Conservation (phyloP, 2,113 vertebrate species). For the Trachemys scripta region DNA sequence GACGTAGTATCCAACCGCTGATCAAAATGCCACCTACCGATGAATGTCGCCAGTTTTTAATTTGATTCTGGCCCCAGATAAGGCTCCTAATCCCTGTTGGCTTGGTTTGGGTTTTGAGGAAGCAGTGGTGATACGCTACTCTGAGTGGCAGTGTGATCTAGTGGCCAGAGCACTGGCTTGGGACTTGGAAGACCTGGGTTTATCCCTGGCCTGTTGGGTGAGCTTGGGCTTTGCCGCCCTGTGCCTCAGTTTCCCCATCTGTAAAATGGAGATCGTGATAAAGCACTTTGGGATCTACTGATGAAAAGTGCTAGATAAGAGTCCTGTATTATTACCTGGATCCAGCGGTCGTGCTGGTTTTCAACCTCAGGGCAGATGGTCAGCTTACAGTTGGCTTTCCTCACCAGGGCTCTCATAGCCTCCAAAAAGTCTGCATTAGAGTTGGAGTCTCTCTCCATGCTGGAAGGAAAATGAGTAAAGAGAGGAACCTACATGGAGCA, state of each 20-base stretch:
- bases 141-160: not conserved
- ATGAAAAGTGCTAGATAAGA: not conserved
- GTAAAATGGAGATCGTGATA: not conserved
- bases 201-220: not conserved
- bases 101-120: not conserved
- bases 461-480: not conserved
- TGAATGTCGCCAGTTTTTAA: not conserved
- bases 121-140: not conserved
- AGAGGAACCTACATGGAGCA: not conserved
- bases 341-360: slow-evolving; percentile 92
- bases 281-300: not conserved
- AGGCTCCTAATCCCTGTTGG: not conserved
- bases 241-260: not conserved
- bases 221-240: not conserved
- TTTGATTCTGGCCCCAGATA: not conserved
- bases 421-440: slow-evolving; percentile 85
- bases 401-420: slow-evolving; percentile 77
- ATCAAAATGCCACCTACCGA: not conserved
- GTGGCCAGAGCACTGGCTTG: not conserved
- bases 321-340: slow-evolving; percentile 82
- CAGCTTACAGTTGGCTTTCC: slow-evolving; percentile 79
- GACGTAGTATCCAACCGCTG: not conserved
- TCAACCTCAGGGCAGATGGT: slow-evolving; percentile 76
- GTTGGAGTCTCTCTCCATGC: slow-evolving; percentile 60
- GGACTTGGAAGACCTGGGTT: not conserved